Evolutionary conservation across 2,888 invertebrate species (phyloP), one percentile per base, ranked within the genome.

Genomic region (Torymus auratus): DNA sequence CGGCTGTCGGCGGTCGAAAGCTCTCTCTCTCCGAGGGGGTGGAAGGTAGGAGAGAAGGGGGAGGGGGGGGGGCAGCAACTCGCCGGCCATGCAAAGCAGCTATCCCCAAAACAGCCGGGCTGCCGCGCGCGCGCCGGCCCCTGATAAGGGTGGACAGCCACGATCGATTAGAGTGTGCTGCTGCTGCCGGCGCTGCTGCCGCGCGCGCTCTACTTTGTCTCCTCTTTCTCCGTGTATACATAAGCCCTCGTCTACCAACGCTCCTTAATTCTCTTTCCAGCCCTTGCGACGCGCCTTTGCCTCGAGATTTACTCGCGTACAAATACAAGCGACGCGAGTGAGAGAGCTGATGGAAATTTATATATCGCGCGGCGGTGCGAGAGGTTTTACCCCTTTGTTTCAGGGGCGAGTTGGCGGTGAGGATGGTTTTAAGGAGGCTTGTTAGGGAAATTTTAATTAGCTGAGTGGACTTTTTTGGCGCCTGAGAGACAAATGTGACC

Each of bases 111-210:
- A 84, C 82, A 83, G 81, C 73, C 74, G 82, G 82, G 71, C 79
- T 76, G 68, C 79, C 68, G 58, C 20, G n/a, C 56, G 55, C 41
- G 15, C 69, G n/a, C 78, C 62, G 68, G 69, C 60, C 70, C 83
- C 90, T 91, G 90, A 91, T 91, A 91, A 91, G 91, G 91, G 91
- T 91, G 91, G 91, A 91, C 91, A 91, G 91, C 90, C 88, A 88
- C 91, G 91, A 91, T 91, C 91, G 91, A 91, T 91, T 91, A 91
- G 90, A 90, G 88, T 86, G 87, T 87, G 89, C 88, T 88, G 85
- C 87, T 73, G 72, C 82, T 85, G 84, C 85, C 82, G 83, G 83
- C 86, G 83, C 84, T 84, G 81, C 82, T 85, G 84, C 84, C 83
- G 83, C 83, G 73, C 62, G 78, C 84, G 83, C 83, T 84, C 85